A percentile compares a stretch with the other conserved stretches of the same genome.
Conservation (phyloP, 2,797 vertebrate species). For the Acomys russatus region DNA sequence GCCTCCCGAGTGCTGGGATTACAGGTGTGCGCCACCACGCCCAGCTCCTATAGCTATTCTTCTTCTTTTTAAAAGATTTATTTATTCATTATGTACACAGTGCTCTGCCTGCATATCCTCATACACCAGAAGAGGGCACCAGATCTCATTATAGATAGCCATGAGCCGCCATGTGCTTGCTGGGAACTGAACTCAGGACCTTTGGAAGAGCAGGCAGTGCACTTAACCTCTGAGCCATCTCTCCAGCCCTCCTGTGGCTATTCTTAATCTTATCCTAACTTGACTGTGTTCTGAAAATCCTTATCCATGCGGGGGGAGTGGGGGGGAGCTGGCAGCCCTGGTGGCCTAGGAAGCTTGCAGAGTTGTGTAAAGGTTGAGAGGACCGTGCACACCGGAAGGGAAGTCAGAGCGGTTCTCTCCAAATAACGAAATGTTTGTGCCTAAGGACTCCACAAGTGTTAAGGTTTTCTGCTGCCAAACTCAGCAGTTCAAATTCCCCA, state of each 20-base stretch:
- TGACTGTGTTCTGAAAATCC: not conserved
- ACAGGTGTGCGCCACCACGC: too few relatives aligned
- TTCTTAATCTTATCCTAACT: not conserved
- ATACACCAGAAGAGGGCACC: too few relatives aligned
- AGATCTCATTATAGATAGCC: too few relatives aligned
- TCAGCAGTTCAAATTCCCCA: slow-evolving; percentile 59
- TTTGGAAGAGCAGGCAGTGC: too few relatives aligned
- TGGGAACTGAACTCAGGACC: too few relatives aligned
- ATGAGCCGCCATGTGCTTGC: too few relatives aligned
- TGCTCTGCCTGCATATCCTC: too few relatives aligned
- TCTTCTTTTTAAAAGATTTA: too few relatives aligned
- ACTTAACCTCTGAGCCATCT: too few relatives aligned
- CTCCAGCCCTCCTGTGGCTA: not conserved
- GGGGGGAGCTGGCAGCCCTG: slow-evolving; percentile 12
- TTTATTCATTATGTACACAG: too few relatives aligned
- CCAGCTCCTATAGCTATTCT: too few relatives aligned
- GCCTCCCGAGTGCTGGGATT: too few relatives aligned
- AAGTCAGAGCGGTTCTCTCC: slow-evolving; percentile 66
- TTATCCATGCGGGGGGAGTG: not conserved
- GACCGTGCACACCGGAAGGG: slow-evolving; percentile 60
- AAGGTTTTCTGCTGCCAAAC: slow-evolving; percentile 67
- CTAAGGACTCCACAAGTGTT: slow-evolving; percentile 71
- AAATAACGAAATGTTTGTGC: slow-evolving; percentile 75
- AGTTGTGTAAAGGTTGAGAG: not conserved
- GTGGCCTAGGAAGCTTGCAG: not conserved